Evolutionary conservation across 2,888 invertebrate genomes (phyloP), one percentile per base, ranked within the genome.

Genomic region (Diaprepes abbreviatus): DNA sequence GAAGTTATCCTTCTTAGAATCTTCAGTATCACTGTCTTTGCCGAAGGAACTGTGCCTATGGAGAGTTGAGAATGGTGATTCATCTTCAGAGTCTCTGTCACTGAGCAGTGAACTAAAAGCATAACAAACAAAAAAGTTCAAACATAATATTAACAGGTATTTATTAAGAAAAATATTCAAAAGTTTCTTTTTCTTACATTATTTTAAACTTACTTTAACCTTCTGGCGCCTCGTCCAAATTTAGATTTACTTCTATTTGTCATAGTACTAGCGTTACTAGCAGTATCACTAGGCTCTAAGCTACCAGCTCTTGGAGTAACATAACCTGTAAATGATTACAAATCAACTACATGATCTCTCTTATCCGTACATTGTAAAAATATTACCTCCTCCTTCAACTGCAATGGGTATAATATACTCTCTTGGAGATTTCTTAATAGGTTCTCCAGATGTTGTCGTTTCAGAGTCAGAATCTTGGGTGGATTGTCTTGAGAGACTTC

Each of bases 331-430:
- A 38, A 67, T 43, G n/a, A n/a, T n/a, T n/a, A n/a, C n/a, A n/a
- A n/a, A n/a, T n/a, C n/a, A n/a, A n/a, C n/a, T n/a, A n/a, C n/a
- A n/a, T n/a, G n/a, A n/a, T n/a, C n/a, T n/a, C n/a, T n/a, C n/a
- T n/a, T n/a, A n/a, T n/a, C n/a, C n/a, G n/a, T n/a, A n/a, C n/a
- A n/a, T n/a, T n/a, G n/a, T n/a, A n/a, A n/a, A n/a, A n/a, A n/a
- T n/a, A n/a, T 21, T 65, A 70, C 70, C 95, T 71, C 94, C 94
- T 76, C 95, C 95, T 83, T 96, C 95, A 63, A 95, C 92, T 14
- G 94, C 94, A 79, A 96, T 95, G n/a, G 95, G 95, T 83, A 96
- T 95, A 79, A 96, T 95, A 81, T 94, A 95, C 85, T 96, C 95
- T 43, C 95, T 88, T 12, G 95, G 94, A 10, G 94, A 94, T 85